Conservation (phyloP, 2,888 invertebrate genomes). For the Lasiommata megera region DNA sequence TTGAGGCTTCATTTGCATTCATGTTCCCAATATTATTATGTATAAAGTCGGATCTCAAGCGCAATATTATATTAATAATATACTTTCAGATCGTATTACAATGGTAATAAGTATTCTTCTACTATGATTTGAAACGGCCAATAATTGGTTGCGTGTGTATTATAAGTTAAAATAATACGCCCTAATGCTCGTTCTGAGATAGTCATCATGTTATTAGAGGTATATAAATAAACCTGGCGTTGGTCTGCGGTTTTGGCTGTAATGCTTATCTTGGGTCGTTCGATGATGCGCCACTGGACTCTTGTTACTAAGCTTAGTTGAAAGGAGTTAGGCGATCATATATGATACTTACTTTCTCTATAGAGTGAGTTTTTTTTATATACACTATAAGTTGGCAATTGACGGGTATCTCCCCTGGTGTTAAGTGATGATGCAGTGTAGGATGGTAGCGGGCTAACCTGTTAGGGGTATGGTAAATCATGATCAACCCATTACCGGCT, state of each 20-base stretch:
- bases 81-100: conserved; percentile 36
- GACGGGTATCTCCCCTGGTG: no score
- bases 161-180: conserved; percentile 38
- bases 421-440: no score
- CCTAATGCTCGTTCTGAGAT: conserved; percentile 54
- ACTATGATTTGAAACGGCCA: conserved; percentile 58
- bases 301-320: no score
- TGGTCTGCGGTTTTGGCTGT: conserved; percentile 25
- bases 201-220: conserved; percentile 55
- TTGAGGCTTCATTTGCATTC: not conserved
- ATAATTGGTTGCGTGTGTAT: conserved; percentile 58
- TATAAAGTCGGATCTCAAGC: not conserved
- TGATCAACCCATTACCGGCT: no score
- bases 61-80: conserved; percentile 26
- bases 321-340: no score
- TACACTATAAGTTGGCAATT: no score
- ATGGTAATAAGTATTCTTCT: conserved; percentile 60
- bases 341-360: no score
- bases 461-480: no score
- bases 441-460: no score
- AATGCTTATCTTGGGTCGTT: not conserved
- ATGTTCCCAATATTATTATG: not conserved
- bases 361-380: no score
- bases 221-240: conserved; percentile 51
- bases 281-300: no score